Evolutionary conservation across 2,113 vertebrate species (phyloP).

Genomic region (Neogobius melanostomus): DNA sequence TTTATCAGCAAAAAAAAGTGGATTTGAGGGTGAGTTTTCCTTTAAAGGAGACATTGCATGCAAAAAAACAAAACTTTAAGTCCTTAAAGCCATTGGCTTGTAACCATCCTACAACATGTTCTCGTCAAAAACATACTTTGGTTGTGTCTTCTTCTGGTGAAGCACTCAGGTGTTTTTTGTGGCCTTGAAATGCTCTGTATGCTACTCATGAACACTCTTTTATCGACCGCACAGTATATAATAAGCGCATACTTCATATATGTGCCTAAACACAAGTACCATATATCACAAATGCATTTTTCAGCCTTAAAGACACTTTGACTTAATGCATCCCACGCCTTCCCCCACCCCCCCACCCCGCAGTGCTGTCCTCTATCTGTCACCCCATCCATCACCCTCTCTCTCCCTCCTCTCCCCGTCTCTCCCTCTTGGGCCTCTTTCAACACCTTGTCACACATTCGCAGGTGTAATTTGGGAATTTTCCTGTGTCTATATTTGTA

Average conservation of each 20-base stretch:
- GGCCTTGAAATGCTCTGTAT: not conserved
- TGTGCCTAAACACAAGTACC: not conserved
- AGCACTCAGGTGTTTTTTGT: not conserved
- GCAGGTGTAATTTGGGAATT: conserved; percentile 34
- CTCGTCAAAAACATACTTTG: no score
- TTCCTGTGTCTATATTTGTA: conserved; percentile 25
- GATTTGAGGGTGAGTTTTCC: no score
- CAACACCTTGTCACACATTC: conserved; percentile 50
- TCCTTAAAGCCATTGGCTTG: no score
- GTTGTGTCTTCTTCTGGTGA: no score
- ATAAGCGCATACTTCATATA: not conserved
- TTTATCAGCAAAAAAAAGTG: no score
- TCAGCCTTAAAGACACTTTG: conserved; percentile 13
- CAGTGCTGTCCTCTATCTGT: conserved; percentile 57
- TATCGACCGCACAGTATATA: not conserved
- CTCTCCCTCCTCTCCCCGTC: conserved; percentile 27
- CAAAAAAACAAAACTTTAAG: no score
- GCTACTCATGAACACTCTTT: not conserved
- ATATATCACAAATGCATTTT: conserved; percentile 10
- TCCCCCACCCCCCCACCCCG: not conserved
- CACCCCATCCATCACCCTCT: conserved; percentile 55
- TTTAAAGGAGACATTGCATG: no score
- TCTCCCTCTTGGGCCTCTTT: conserved; percentile 34
- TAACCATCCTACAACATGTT: no score
- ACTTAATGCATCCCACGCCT: not conserved